Percentiles rank a stretch among this genome's conserved stretches.
phyloP scores from a whole-genome alignment of 2,113 vertebrate species.

The Chascanopsetta lugubris region DNA sequence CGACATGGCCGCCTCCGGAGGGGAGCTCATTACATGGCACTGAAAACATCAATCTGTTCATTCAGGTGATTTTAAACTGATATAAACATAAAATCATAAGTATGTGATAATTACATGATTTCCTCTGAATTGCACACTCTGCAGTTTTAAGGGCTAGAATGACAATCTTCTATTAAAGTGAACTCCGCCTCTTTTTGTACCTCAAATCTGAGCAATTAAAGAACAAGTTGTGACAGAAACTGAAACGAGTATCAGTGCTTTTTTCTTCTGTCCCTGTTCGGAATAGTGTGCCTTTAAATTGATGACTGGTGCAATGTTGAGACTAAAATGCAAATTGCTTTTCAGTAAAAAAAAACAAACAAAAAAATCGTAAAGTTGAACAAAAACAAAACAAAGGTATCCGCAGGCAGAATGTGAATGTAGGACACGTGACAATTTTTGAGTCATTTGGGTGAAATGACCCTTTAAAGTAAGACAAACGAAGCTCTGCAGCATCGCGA shows the following conservation, averaged over 20 bases:
- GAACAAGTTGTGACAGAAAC: neutral
- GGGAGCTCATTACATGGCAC: too few relatives aligned
- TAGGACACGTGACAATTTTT: neutral
- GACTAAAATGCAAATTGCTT: neutral
- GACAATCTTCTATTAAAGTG: neutral
- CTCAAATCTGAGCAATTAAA: neutral
- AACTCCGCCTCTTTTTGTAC: neutral
- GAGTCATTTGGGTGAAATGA: conserved; percentile 8
- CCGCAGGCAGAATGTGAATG: neutral
- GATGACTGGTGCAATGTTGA: too few relatives aligned
- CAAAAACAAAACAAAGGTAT: neutral
- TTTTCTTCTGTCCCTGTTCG: too few relatives aligned
- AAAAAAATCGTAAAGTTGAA: neutral
- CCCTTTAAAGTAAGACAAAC: neutral
- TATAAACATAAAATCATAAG: too few relatives aligned
- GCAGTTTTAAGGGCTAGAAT: neutral
- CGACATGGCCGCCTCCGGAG: too few relatives aligned
- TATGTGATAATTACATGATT: too few relatives aligned
- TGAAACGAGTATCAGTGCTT: too few relatives aligned
- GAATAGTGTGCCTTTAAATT: too few relatives aligned
- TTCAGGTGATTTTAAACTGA: too few relatives aligned
- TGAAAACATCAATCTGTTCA: too few relatives aligned
- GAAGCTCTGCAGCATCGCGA: neutral
- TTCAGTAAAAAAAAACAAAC: neutral
- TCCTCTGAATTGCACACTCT: too few relatives aligned